Evolutionary conservation across 2,797 vertebrate species (phyloP).

Genomic region (Clarias pachynema): DNA sequence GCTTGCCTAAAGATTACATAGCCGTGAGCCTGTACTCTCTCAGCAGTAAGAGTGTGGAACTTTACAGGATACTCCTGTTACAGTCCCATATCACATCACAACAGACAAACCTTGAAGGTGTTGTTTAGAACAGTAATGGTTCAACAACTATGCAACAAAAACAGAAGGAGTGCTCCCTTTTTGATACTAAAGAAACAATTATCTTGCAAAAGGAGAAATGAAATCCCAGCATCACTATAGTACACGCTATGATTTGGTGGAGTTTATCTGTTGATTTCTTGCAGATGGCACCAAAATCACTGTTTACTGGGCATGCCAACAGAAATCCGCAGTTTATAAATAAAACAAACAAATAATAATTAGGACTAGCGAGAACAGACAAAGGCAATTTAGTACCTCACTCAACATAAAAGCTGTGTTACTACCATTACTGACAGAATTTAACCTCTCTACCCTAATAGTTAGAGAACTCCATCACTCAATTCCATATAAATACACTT

Average conservation of each 20-base stretch:
- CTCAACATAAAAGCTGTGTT: neutral
- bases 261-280: neutral
- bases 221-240: neutral
- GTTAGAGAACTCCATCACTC: neutral
- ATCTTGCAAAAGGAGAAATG: neutral
- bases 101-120: neutral
- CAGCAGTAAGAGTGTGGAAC: neutral
- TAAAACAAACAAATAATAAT: conserved; percentile 19
- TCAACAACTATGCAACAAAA: neutral
- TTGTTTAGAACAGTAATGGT: neutral
- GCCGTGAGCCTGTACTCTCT: conserved; percentile 29
- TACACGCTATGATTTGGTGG: neutral
- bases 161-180: neutral
- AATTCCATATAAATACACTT: neutral
- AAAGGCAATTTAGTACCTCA: neutral
- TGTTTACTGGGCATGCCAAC: conserved; percentile 31
- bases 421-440: neutral
- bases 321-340: conserved; percentile 19
- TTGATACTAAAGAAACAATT: neutral
- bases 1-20: conserved; percentile 66
- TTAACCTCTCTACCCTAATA: neutral
- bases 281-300: conserved; percentile 28
- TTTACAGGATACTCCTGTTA: neutral
- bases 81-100: neutral
- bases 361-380: conserved; percentile 2